Conservation (phyloP, 2,797 vertebrate genomes). For the Linurgus olivaceus region DNA sequence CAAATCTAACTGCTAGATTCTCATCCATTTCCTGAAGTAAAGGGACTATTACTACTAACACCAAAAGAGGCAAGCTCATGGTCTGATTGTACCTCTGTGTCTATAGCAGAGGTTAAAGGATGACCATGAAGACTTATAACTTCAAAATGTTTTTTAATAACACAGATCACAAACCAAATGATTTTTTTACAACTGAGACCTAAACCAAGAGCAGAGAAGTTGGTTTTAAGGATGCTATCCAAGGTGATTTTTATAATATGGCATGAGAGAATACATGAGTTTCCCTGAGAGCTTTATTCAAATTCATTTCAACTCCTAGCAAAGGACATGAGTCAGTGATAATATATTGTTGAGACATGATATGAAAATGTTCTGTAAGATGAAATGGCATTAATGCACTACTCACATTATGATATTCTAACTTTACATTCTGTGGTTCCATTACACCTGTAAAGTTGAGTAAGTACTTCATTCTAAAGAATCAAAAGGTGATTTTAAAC, state of each 20-base stretch:
- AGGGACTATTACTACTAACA: not conserved
- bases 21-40: not conserved
- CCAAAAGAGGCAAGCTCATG: not conserved
- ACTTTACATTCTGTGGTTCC: not conserved
- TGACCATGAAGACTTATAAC: not conserved
- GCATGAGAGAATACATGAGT: not conserved
- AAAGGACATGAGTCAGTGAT: not conserved
- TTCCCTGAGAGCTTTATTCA: not conserved
- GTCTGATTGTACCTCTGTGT: not conserved
- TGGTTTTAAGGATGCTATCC: not conserved
- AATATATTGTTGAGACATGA: not conserved
- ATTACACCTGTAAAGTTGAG: not conserved
- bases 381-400: not conserved
- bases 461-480: not conserved
- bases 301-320: not conserved
- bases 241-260: not conserved
- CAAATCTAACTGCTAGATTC: not conserved
- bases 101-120: not conserved
- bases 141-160: too few relatives aligned
- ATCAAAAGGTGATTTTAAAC: slow-evolving; percentile 60
- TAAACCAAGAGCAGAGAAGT: not conserved
- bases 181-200: not conserved
- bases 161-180: not conserved
- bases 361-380: not conserved
- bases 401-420: not conserved